Evolutionary conservation across 2,888 invertebrate genomes (phyloP).

Genomic region (Himalopsyche anomala): DNA sequence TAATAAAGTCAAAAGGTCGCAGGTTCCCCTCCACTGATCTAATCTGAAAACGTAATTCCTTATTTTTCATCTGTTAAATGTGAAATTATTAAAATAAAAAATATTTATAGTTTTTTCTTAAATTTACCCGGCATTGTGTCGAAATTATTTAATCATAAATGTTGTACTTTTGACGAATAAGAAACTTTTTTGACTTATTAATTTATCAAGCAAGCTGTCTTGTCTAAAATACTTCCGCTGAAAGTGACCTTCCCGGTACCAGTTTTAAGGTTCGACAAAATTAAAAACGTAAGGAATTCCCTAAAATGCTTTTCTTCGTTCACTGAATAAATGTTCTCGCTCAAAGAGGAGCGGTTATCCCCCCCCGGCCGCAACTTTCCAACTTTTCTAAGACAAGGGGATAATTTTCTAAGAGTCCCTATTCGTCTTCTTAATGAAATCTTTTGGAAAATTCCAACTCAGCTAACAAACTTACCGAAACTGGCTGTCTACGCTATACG

Average conservation of each 20-base stretch:
- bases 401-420: conserved; percentile 64
- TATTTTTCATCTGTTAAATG: too few species aligned
- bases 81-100: too few species aligned
- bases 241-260: neutral
- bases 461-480: conserved; percentile 57
- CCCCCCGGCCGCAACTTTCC: conserved; percentile 55
- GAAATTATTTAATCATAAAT: too few species aligned
- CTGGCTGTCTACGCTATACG: neutral
- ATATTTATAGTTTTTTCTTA: too few species aligned
- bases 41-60: too few species aligned
- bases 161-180: too few species aligned
- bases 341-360: conserved; percentile 62
- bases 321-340: neutral
- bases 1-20: too few species aligned
- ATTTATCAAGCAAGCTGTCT: too few species aligned
- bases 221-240: too few species aligned
- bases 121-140: too few species aligned
- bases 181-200: too few species aligned
- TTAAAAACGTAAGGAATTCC: conserved; percentile 49
- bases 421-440: conserved; percentile 65
- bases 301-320: conserved; percentile 53
- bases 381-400: conserved; percentile 63
- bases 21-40: too few species aligned
- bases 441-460: conserved; percentile 64
- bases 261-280: conserved; percentile 11